These are phyloP conservation scores for Eupithecia dodoneata DNA, from an alignment of 2,888 invertebrate species.

Conservation along the genomic window DNA sequence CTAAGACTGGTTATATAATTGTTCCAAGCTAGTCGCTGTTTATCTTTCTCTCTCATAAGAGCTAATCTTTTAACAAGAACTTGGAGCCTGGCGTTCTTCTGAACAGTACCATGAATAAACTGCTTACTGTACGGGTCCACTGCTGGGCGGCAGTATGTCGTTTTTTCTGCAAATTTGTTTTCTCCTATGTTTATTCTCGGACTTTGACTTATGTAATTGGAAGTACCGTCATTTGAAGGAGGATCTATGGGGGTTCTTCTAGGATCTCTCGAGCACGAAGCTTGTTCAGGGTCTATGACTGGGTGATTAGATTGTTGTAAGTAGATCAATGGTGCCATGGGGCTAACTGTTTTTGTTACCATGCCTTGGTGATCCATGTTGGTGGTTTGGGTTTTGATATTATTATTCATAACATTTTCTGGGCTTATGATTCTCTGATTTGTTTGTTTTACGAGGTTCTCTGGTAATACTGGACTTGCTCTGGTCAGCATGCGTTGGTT, in stretches of 20 bases:
- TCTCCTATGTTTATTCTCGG: not conserved
- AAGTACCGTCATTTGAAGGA: not conserved
- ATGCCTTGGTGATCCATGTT: not conserved
- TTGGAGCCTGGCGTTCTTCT: constrained; percentile 61
- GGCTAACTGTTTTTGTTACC: not conserved
- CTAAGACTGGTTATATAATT: constrained; percentile 68
- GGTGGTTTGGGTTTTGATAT: not conserved
- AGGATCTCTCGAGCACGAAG: constrained; percentile 17
- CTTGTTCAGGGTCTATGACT: not conserved
- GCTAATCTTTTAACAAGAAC: constrained; percentile 57
- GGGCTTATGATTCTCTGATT: not conserved
- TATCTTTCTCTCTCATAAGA: constrained; percentile 58
- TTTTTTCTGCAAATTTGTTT: constrained; percentile 54
- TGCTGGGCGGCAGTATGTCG: constrained; percentile 61
- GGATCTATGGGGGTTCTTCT: not conserved
- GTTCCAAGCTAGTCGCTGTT: constrained; percentile 63
- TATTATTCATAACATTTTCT: not conserved
- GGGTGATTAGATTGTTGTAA: not conserved
- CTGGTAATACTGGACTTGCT: not conserved
- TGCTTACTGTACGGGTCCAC: constrained; percentile 54
- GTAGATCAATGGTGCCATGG: not conserved
- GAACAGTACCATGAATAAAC: constrained; percentile 56
- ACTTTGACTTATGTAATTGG: not conserved
- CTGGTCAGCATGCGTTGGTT: not conserved
- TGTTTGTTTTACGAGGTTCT: not conserved